Base-by-base conservation (phyloP, 2,888 invertebrate genomes). In the Lasius platythorax region DNA sequence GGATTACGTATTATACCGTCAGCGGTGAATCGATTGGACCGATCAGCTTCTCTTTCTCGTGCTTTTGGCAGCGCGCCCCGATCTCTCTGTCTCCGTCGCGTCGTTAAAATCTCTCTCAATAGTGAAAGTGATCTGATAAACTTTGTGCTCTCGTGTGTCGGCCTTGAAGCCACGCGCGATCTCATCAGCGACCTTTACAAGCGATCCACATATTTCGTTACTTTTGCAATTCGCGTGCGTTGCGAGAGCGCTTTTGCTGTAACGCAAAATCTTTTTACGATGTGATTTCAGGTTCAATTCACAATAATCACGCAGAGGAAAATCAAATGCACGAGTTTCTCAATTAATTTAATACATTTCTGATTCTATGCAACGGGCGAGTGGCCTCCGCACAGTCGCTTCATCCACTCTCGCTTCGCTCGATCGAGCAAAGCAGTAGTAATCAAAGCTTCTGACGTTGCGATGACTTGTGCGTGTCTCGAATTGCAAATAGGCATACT, bases 91-190 rank as follows among this genome's bases (percentile, higher is more conserved):
- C 18, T 53, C 53, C 30, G 43, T 67, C 56, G 33, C 46, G 8
- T 50, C 37, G 33, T 79, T 70, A 74, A 88, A 84, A 63, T 83
- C 86, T 23, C 88, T 87, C 88, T 90, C 85, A 88, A 83, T 82
- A 87, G 92, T 91, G 90, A 93, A 93, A 92, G 93, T 91, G 87
- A 90, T 87, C 83, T 78, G 85, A 74, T 72, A 72, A 85, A 81
- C 50, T 75, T 85, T 67, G 74, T 73, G 46, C 33, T 79, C 61
- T 82, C 67, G 74, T 68, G 81, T 70, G 58, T 40, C 87, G 81
- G 88, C 89, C 88, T 89, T 89, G 88, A 33, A 53, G 67, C 64
- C 58, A 15, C 43, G 33, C 73, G 58, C 58, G 58, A 66, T 75
- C 56, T 33, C 46, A 28, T 61, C 23, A 23, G 37, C 53, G 46